phyloP scores from a whole-genome alignment of 2,797 vertebrate genomes.

The Periophthalmus magnuspinnatus region DNA sequence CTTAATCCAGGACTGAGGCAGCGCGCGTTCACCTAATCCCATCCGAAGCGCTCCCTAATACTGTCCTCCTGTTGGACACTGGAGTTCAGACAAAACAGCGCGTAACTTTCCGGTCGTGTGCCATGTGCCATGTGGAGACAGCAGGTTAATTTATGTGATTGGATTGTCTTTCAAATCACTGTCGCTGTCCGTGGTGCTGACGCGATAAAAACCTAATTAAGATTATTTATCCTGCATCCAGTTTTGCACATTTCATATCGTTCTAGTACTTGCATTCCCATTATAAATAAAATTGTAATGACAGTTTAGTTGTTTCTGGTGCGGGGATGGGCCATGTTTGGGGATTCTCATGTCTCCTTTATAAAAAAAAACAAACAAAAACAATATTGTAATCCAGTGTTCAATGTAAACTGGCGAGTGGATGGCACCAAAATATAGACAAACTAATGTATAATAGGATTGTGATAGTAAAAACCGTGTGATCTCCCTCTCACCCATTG shows the following conservation, averaged over 20 bases:
- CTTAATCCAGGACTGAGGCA: conserved; percentile 49
- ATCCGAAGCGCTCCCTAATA: conserved; percentile 14
- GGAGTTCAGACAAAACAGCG: background rate
- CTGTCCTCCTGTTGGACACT: background rate
- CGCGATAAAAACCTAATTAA: conserved; percentile 5
- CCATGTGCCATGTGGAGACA: too few species aligned
- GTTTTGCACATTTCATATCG: background rate
- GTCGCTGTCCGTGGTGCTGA: conserved; percentile 42
- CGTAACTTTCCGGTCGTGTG: background rate
- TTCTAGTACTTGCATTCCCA: background rate
- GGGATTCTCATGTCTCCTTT: too few species aligned
- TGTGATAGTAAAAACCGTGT: too few species aligned
- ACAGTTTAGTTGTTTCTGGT: too few species aligned
- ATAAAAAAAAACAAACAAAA: too few species aligned
- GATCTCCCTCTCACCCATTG: too few species aligned
- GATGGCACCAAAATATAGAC: too few species aligned
- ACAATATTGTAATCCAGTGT: too few species aligned
- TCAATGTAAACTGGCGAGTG: too few species aligned
- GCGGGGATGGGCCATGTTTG: too few species aligned
- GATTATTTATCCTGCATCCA: background rate
- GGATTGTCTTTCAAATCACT: background rate
- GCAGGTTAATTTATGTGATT: too few species aligned
- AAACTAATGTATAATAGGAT: too few species aligned
- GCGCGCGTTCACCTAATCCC: conserved; percentile 53
- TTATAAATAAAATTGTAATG: background rate